These are phyloP conservation scores for Chrysocyon brachyurus DNA, from an alignment of 2,797 vertebrate genomes.

Conservation along the genomic window DNA sequence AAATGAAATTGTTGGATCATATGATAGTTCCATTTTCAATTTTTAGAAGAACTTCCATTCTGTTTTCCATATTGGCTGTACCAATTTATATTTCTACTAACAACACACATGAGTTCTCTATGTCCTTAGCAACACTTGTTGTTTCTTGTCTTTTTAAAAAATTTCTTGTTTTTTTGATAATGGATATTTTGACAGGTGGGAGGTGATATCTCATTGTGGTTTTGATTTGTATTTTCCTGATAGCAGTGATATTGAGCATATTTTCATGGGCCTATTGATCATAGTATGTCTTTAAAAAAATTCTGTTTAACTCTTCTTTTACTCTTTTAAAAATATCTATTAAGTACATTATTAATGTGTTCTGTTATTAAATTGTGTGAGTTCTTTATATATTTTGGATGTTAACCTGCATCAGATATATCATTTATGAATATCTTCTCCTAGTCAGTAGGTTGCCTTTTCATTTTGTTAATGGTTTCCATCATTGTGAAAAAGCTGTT, in stretches of 20 bases:
- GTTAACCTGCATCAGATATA: neutral
- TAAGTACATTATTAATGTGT: neutral
- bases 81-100: neutral
- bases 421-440: neutral
- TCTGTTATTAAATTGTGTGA: neutral
- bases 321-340: neutral
- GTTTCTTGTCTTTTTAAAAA: neutral
- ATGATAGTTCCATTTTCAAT: neutral
- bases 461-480: neutral
- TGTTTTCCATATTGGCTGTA: neutral
- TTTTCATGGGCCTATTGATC: neutral
- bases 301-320: neutral
- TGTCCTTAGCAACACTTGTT: neutral
- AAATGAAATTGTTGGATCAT: neutral
- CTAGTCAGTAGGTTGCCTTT: neutral
- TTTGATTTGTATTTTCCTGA: neutral
- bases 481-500: neutral
- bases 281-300: neutral
- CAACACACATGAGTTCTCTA: neutral
- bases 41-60: neutral
- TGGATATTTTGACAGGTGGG: neutral
- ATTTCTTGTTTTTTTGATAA: neutral
- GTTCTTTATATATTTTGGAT: neutral
- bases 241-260: neutral
- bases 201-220: neutral